These are phyloP conservation scores for Apodemus speciosus DNA, from an alignment of 2,113 vertebrate genomes.

Conservation along the genomic window DNA sequence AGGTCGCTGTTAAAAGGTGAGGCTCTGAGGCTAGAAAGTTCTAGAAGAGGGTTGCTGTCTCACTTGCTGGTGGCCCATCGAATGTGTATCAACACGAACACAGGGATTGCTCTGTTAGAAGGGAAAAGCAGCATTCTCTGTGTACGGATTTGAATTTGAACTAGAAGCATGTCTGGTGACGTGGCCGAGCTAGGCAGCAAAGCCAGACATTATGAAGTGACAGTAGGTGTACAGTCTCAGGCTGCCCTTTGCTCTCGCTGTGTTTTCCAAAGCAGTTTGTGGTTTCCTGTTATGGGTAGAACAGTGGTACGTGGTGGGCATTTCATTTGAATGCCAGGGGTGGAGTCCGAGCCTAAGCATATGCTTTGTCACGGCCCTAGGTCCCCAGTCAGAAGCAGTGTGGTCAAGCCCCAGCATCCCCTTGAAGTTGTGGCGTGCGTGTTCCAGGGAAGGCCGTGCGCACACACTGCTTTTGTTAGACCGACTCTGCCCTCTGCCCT, in stretches of 20 bases:
- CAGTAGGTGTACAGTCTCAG: not conserved
- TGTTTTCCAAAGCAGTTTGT: not conserved
- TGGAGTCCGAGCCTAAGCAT: not conserved
- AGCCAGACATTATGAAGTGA: not conserved
- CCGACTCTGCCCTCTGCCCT: not conserved
- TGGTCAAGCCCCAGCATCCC: not conserved
- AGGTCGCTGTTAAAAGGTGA: not conserved
- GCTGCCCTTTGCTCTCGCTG: not conserved
- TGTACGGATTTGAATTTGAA: not conserved
- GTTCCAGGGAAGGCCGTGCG: not conserved
- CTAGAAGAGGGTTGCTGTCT: not conserved
- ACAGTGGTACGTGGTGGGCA: not conserved
- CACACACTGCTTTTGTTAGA: not conserved
- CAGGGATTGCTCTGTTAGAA: not conserved
- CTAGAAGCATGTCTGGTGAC: not conserved
- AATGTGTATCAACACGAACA: not conserved
- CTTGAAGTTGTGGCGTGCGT: not conserved
- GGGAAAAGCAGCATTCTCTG: not conserved
- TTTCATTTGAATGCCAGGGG: not conserved
- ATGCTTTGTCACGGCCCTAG: rapidly evolving
- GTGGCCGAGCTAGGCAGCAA: not conserved
- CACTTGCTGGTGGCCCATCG: not conserved
- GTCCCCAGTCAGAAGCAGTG: not conserved
- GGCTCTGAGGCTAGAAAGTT: not conserved
- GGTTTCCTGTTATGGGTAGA: not conserved